Conservation (phyloP, 2,888 invertebrate genomes). For the Mythimna ferrago region DNA sequence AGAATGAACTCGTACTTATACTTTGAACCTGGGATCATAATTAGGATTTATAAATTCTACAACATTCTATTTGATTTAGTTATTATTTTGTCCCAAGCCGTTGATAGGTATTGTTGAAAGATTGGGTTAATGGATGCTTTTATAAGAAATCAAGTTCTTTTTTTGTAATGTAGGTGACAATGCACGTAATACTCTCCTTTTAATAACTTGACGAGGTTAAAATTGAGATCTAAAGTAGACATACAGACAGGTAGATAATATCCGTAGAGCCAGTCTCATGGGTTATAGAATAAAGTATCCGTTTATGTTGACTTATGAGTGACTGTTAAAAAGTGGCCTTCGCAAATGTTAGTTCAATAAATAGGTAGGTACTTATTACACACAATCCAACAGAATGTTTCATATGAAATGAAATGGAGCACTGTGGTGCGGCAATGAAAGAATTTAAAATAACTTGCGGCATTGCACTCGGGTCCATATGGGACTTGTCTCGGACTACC, state of each 20-base stretch:
- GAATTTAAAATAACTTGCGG: conserved; percentile 81
- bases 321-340: background rate
- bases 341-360: background rate
- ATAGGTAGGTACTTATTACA: conserved; percentile 14
- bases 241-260: background rate
- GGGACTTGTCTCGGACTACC: conserved; percentile 86
- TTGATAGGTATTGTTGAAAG: background rate
- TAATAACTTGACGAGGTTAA: background rate
- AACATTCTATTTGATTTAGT: background rate
- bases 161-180: background rate
- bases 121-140: background rate
- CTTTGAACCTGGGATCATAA: background rate
- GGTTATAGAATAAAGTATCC: background rate
- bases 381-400: conserved; percentile 37
- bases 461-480: conserved; percentile 81
- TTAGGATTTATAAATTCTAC: too few relatives aligned
- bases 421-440: conserved; percentile 72
- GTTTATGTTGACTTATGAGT: background rate
- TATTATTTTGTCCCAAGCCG: background rate
- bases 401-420: conserved; percentile 48
- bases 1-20: background rate
- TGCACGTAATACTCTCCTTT: background rate
- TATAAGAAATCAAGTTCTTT: too few relatives aligned
- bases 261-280: background rate
- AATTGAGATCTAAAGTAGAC: background rate